Evolutionary conservation across 2,113 vertebrate genomes (phyloP), one percentile per base, ranked within the genome.

Genomic region (Chaetodon trifascialis): DNA sequence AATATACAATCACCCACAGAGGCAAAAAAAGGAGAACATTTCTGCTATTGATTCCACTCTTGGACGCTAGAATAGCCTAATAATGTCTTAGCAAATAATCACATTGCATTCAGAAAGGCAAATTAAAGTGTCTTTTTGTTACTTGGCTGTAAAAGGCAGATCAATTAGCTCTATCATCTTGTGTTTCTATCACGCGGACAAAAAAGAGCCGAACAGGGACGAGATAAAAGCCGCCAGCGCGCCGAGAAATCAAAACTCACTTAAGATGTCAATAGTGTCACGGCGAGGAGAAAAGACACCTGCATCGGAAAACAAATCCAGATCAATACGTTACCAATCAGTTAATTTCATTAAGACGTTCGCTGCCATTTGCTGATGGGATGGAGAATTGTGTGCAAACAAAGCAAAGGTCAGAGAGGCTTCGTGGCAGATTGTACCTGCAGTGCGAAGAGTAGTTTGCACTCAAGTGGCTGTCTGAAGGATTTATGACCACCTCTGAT

Each of bases 211-310:
- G 73, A 90, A 88, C 67, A 51, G 74, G 66, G 86, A 79, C 71
- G 16, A 94, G 89, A 93, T 92, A 94, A 94, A 92, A 93, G 88
- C 88, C 88, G 25, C n/a, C 80, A 75, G 80, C 71, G 87, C 73
- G n/a, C 70, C 0, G 34, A 89, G 72, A 38, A 88, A 91, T 94
- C 90, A 86, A 93, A 91, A 88, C 89, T 93, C 93, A 93, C 88
- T 90, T 94, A 93, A 94, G 86, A 93, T 91, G 93, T 95, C 94
- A 93, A 95, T 95, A 94, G 89, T 93, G 91, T 90, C 91, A 91
- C 75, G 52, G 79, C 54, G 65, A 34, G 66, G 91, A 30, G 30
- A 15, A 60, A 88, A 90, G 85, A 91, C 72, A 90, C 82, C 82
- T 62, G 84, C 89, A 89, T 85, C 1, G 82, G 77, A 81, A 89